Evolutionary conservation across 2,888 invertebrate species (phyloP), one percentile per base, ranked within the genome.

Genomic region (Lepidochitona cinerea): DNA sequence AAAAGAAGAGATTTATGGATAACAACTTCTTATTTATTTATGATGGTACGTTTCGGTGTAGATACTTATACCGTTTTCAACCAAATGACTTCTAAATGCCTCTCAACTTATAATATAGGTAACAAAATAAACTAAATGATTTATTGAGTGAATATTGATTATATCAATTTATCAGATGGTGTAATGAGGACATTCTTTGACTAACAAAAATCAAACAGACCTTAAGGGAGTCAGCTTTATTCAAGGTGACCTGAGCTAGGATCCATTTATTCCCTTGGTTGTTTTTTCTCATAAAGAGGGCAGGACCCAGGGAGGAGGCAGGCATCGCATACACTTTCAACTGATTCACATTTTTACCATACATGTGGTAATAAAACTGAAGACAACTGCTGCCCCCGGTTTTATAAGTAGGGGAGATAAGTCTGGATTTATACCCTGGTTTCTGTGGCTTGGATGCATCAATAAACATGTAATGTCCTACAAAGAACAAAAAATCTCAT

Each of bases 201-300:
- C n/a, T n/a, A n/a, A n/a, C n/a, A n/a, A n/a, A n/a, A n/a, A n/a
- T n/a, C n/a, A 18, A 49, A 49, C 59, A 29, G 4, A 59, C 59
- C 59, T 23, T 59, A 26, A 59, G 29, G 14, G 18, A 1, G 23
- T 2, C 29, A 4, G 59, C 14, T 59, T 59, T 59, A 14, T 59
- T 59, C 14, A 59, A 75, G 29, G 83, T 82, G 49, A 81, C 79
- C 26, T 59, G 49, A 72, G 81, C 84, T 54, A 75, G 72, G 18
- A 78, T 77, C 89, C 89, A 89, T 32, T 73, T 37, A 64, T 81
- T 80, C 9, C 87, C 87, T 71, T 89, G 87, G 35, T 85, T 82
- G 7, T 87, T 87, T 23, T 53, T 72, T 70, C 79, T 78, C 9
- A 72, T 78, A 87, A 86, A 89, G 9, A 81, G 65, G 6, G 84